Conservation (phyloP, 2,797 vertebrate species). For the Zenarchopterus dispar region DNA sequence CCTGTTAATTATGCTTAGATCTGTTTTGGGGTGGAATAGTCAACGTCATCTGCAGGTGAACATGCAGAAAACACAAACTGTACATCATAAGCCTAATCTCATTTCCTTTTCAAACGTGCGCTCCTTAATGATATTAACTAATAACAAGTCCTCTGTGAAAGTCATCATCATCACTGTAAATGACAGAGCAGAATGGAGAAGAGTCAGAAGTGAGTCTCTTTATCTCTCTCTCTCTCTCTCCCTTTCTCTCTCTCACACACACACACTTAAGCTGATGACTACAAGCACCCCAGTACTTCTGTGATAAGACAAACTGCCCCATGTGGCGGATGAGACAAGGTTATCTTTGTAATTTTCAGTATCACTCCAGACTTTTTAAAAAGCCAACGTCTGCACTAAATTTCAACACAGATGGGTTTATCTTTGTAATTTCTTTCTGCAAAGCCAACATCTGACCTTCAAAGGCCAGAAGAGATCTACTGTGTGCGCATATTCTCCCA, state of each 20-base stretch:
- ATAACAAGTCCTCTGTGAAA: conserved; percentile 40
- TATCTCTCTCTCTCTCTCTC: not conserved
- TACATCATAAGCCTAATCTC: conserved; percentile 26
- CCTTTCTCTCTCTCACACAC: not conserved
- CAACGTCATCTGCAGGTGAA: conserved; percentile 44
- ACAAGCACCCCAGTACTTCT: not conserved
- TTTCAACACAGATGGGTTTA: conserved; percentile 9
- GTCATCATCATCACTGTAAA: conserved; percentile 40
- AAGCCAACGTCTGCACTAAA: conserved; percentile 2
- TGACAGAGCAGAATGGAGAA: conserved; percentile 17
- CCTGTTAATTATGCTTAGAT: not conserved
- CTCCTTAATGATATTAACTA: conserved; percentile 37
- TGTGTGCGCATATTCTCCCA: conserved; percentile 3
- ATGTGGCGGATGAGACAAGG: not conserved
- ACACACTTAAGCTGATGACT: conserved; percentile 19
- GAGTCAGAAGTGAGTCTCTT: conserved; percentile 11
- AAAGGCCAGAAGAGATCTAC: conserved; percentile 5
- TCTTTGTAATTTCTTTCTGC: conserved; percentile 2
- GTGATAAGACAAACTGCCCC: conserved; percentile 13
- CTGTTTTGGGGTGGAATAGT: not conserved
- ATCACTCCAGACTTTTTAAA: conserved; percentile 1
- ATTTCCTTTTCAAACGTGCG: conserved; percentile 15
- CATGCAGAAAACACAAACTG: conserved; percentile 16
- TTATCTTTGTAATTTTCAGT: conserved; percentile 35
- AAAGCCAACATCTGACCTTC: conserved; percentile 22